Base-by-base conservation (phyloP, 2,797 vertebrate genomes). In the Aplochiton taeniatus region DNA sequence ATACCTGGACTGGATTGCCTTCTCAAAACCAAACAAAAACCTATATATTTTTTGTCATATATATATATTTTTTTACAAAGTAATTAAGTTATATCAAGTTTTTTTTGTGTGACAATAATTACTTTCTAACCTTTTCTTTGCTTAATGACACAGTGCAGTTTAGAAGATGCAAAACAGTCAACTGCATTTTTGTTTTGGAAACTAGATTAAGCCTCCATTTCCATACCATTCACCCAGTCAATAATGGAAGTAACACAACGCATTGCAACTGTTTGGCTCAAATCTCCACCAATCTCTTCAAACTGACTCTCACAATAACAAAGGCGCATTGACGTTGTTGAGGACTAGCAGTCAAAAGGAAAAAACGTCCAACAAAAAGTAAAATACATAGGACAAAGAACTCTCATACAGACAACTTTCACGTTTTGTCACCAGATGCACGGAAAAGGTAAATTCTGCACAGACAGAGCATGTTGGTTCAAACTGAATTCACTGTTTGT, bases 391-490 rank as follows among this genome's bases (percentile, higher is more conserved):
- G 59, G 72, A 66, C 52, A 11, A n/a, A 42, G 16, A 41, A 56
- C 44, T 54, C 20, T 19, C 16, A 2, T 51, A 44, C 48, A 68
- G 62, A 75, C 56, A 61, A 67, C 60, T 11, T 66, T n/a, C 51
- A 48, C 8, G 16, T 1, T 57, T 14, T 64, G 18, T 63, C 53
- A 54, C 49, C 43, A 44, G 63, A 55, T 51, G 57, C 9, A 16
- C 45, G 13, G 60, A 58, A 71, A 76, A 77, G 20, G 61, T 65
- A n/a, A 69, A 66, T 65, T 68, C 65, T 62, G 66, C 56, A 73
- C 61, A 61, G 51, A 69, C 7, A 64, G 13, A 75, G 63, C 56
- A 66, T 59, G 58, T 16, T 53, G 46, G 42, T 61, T 49, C n/a
- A 10, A 54, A 61, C 51, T 52, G 31, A 43, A 62, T 58, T 58